Base-by-base conservation (phyloP, 2,113 vertebrate genomes). In the Pteronura brasiliensis region DNA sequence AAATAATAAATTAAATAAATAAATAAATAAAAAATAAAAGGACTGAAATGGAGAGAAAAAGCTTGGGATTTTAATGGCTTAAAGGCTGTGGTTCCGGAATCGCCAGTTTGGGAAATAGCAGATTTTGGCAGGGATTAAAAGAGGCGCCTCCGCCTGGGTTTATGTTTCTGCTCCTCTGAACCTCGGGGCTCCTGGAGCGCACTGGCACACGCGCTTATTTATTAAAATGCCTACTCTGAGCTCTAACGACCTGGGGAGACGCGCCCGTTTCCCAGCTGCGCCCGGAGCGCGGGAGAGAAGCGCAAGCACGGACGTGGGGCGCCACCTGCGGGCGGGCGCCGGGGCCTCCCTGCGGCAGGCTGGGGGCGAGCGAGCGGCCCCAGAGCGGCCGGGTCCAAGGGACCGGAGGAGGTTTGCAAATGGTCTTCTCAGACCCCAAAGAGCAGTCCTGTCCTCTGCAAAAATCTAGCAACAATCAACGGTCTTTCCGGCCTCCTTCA, bases 301-400 rank as follows among this genome's bases (percentile, higher is more conserved):
- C 74, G 34, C 85, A 97, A 93, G 59, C 1, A 89, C 82, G 97
- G 98, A 44, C 57, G 7, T 2, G 4, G 9, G 91, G 96, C 97
- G 98, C 98, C 99, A 98, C 97, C 99, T 98, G 97, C 91, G 88
- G 99, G 97, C 91, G 88, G 99, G 93, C 27, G 0, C 0, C 0
- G 1, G 1, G 0, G 52, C n/a, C 44, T 10, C 2, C 61, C 49
- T 61, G 93, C 76, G 9, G 7, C 65, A 2, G 63, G 49, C 49
- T 83, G 80, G 0, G 17, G 52, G 17, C 0, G 1, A 1, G 39
- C 2, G 11, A 3, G 20, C 0, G 1, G 14, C 0, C 72, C 72
- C 14, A 3, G 4, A 1, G 3, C 0, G n/a, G 15, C 4, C 69
- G 1, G 69, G 67, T 34, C 21, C 47, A 4, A 0, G 12, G 72